Base-by-base conservation (phyloP, 1,140 invertebrate genomes). In the Ceratitis capitata region DNA sequence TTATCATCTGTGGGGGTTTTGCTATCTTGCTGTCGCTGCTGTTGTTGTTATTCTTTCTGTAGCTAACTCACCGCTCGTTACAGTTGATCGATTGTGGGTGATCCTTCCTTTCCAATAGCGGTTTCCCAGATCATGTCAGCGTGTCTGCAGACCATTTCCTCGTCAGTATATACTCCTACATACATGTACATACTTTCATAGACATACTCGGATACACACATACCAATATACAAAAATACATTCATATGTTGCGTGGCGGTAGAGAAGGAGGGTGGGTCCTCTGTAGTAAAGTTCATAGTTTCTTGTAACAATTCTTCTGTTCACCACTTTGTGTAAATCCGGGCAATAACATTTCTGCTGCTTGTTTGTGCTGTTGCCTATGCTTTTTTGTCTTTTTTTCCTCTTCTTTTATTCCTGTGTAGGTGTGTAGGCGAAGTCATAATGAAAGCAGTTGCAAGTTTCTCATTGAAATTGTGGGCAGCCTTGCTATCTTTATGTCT, bases 21-120 rank as follows among this genome's bases (percentile, higher is more conserved):
- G 23, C 58, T 9, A 10, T 29, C 7, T 61, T 12, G n/a, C 64
- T 69, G 5, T 16, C 14, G 16, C n/a, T 56, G 51, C 12, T 12
- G n/a, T 47, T 84, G 74, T 56, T 82, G 78, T 85, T 85, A 32
- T 85, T 85, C 51, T 53, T 58, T 19, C 9, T n/a, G n/a, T 58
- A 39, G 23, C 53, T n/a, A n/a, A n/a, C 49, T 58, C 6, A 32
- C 42, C 87, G 53, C 69, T 69, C 64, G 86, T 87, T 88, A 88
- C 87, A 86, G 53, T 87, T 88, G 88, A 88, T 88, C 86, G 88
- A 88, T 88, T 88, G 85, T 88, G 87, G 87, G 87, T 87, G 88
- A 88, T 84, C 83, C 53, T 58, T 84, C 83, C 53, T 58, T 61
- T 84, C 56, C 64, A 69, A 69, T 84, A 82, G 78, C 78, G 78